These are phyloP conservation scores for Xestia sexstrigata DNA, from an alignment of 2,888 invertebrate genomes.

Conservation along the genomic window DNA sequence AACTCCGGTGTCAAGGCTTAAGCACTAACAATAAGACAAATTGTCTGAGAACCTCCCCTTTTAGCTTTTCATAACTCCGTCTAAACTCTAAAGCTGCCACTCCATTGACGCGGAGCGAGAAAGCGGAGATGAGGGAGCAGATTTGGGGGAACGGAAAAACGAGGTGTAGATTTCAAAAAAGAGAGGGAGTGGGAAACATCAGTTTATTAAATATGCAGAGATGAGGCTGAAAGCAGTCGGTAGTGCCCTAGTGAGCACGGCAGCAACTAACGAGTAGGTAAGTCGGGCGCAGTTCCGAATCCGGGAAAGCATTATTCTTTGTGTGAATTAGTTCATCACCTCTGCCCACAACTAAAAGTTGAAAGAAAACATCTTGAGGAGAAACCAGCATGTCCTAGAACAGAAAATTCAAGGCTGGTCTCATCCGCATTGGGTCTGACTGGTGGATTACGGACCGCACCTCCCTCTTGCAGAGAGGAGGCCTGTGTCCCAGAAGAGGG, in stretches of 20 bases:
- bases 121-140: neutral
- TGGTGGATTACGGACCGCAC: neutral
- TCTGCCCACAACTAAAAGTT: neutral
- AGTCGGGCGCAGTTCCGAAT: neutral
- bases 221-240: neutral
- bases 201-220: neutral
- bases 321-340: no score
- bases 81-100: slow-evolving; percentile 1
- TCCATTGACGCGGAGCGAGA: neutral
- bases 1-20: slow-evolving; percentile 35
- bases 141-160: neutral
- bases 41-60: slow-evolving; percentile 35
- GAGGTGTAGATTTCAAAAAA: neutral
- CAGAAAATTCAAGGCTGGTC: neutral
- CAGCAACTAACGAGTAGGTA: fast-evolving
- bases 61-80: slow-evolving; percentile 33
- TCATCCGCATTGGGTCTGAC: neutral
- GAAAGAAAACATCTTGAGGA: neutral
- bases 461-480: neutral
- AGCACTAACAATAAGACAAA: slow-evolving; percentile 46
- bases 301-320: no score
- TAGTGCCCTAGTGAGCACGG: neutral
- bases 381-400: neutral
- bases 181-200: neutral
- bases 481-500: neutral